A percentile compares a stretch with the other conserved stretches of the same genome.
Evolutionary conservation across 2,113 vertebrate species (phyloP).

Genomic region (Engystomops pustulosus): DNA sequence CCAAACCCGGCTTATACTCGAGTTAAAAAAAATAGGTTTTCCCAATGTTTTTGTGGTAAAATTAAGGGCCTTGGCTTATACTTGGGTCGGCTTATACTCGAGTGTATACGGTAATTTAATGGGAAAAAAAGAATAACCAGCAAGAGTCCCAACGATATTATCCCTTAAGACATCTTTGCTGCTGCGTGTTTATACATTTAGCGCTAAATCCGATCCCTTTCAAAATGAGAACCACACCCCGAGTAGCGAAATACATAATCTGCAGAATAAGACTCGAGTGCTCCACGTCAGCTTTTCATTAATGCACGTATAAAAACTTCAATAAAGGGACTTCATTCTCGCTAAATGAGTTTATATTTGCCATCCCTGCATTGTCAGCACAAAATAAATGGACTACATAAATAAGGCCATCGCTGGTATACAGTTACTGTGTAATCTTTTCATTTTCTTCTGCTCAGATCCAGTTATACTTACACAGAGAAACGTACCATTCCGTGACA

Average conservation of each 20-base stretch:
- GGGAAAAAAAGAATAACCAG: background rate
- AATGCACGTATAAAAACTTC: slow-evolving; percentile 59
- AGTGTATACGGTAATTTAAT: too few species aligned
- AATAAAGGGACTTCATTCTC: slow-evolving; percentile 56
- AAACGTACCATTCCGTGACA: slow-evolving; percentile 57
- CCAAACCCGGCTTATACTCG: too few species aligned
- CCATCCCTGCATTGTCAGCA: slow-evolving; percentile 54
- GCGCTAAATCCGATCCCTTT: background rate
- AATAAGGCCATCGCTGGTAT: slow-evolving; percentile 52
- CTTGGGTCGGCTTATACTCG: too few species aligned
- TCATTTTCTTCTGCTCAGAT: slow-evolving; percentile 34
- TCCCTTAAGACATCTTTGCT: too few species aligned
- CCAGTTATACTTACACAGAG: slow-evolving; percentile 56
- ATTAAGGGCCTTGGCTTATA: too few species aligned
- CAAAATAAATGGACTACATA: slow-evolving; percentile 61
- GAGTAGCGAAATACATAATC: background rate
- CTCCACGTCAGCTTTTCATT: slow-evolving; percentile 52
- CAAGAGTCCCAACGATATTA: background rate
- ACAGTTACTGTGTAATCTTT: slow-evolving; percentile 58
- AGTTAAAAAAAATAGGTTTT: too few species aligned
- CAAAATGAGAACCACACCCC: background rate
- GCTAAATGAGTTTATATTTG: slow-evolving; percentile 57
- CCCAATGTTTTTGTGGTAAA: too few species aligned
- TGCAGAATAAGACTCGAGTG: slow-evolving; percentile 23
- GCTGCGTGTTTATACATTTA: background rate